Percentiles rank a stretch among this genome's conserved stretches.
Conservation (phyloP, 2,888 invertebrate genomes). For the Agriopis leucophaearia region DNA sequence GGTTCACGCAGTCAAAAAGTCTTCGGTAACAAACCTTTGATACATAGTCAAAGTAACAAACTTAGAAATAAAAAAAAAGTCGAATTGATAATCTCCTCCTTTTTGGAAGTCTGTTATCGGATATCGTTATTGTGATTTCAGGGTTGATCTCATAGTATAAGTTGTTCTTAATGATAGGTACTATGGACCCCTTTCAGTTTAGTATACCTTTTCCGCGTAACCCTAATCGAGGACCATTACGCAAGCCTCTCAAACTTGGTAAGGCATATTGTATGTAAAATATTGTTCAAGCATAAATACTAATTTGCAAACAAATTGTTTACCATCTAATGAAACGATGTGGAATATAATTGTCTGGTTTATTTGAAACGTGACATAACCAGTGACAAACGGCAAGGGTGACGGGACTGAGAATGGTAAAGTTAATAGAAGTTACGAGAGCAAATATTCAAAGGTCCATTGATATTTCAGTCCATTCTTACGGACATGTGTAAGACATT, state of each 20-base stretch:
- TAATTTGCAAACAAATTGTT: constrained; percentile 65
- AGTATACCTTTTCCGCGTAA: not conserved
- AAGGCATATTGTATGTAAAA: constrained; percentile 38
- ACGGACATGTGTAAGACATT: not conserved
- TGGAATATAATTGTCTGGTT: constrained; percentile 52
- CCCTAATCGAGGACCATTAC: constrained; percentile 9
- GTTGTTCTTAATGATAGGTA: no score
- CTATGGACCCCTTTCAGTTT: no score
- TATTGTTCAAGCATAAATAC: constrained; percentile 57
- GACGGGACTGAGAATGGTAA: constrained; percentile 14
- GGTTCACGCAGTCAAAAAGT: no score
- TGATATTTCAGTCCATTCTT: not conserved
- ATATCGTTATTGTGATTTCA: no score
- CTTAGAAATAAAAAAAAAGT: no score
- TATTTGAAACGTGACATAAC: constrained; percentile 39
- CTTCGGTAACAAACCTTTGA: no score
- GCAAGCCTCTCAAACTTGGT: constrained; percentile 13
- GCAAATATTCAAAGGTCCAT: not conserved
- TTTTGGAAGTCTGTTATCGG: no score
- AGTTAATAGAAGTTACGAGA: constrained; percentile 2
- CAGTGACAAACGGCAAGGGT: constrained; percentile 19
- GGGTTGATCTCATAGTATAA: no score
- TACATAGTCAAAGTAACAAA: no score
- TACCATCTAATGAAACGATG: constrained; percentile 52
- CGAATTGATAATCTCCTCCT: no score